Conservation (phyloP, 2,797 vertebrate species). For the Pteropus rufus region DNA sequence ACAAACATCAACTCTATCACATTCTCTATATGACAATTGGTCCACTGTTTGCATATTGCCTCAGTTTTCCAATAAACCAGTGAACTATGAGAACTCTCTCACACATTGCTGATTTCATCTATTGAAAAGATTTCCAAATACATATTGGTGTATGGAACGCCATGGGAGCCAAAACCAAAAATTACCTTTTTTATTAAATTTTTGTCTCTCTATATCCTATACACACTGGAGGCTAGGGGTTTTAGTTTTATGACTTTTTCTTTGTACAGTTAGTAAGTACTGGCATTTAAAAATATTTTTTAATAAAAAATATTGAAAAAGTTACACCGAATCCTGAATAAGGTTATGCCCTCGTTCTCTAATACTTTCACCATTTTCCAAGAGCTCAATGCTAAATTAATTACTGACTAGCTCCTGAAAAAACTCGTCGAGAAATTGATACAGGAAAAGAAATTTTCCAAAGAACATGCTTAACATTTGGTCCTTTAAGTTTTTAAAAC, state of each 20-base stretch:
- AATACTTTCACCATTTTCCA: not conserved
- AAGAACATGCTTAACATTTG: not conserved
- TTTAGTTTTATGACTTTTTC: constrained; percentile 41
- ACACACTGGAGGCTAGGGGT: not conserved
- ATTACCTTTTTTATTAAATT: not conserved
- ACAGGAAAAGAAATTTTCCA: not conserved
- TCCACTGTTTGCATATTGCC: not conserved
- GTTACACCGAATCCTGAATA: not conserved
- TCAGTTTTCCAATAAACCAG: not conserved
- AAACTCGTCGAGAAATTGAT: not conserved
- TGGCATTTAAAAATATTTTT: constrained; percentile 21
- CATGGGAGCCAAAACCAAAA: not conserved
- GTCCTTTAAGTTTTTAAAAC: not conserved
- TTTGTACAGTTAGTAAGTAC: not conserved
- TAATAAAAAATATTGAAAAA: constrained; percentile 1
- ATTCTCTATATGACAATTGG: not conserved
- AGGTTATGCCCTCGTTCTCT: not conserved
- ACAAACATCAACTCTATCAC: not conserved
- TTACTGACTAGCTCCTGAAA: not conserved
- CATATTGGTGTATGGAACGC: not conserved
- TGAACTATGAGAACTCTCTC: not conserved
- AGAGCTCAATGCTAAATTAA: not conserved
- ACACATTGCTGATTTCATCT: not conserved
- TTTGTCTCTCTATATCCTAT: constrained; percentile 17
- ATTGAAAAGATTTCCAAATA: constrained; percentile 15